Base-by-base conservation (phyloP, 2,797 vertebrate species). In the Cyprinodon diabolis region DNA sequence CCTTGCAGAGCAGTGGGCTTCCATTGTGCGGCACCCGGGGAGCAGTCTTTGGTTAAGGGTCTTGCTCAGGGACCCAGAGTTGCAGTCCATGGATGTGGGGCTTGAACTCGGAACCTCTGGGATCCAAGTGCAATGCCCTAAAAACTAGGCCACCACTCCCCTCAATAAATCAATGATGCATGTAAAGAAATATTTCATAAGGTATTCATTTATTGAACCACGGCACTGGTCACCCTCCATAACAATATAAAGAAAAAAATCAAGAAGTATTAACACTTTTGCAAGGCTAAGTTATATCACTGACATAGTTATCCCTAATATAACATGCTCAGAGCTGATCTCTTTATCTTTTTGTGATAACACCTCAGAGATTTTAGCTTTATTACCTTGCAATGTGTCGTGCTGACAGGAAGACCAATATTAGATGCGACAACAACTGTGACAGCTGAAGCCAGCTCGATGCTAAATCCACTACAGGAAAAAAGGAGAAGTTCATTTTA, bases 341-440 rank as follows among this genome's bases (percentile, higher is more conserved):
- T 13, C 10, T 12, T 37, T 23, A 37, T 74, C 12, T 40, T 3
- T 72, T 67, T 48, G 49, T 4, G 43, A 55, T 66, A 13, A 62
- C 13, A 4, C 30, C 14, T 72, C 14, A 51, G 17, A 68, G 17
- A 43, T 65, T 60, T 52, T 10, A 14, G 12, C 21, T 75, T 45
- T 47, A 12, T 88, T 94, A 99, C 98, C 95, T 99, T 99, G 94
- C 98, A 99, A 87, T 99, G 98, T 3, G 98, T 99, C 0, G 98
- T 99, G 90, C 98, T 99, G 93, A 99, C 96, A 66, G 98, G 98
- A 79, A 99, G 96, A 8, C 98, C 98, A 0, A 99, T 84, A 4
- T 99, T 99, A 51, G 98, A 99, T 0, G 98, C 98, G 1, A 97
- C 95, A 21, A 99, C 96, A 69, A 99, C 98, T 0, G 98, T 99